Evolutionary conservation across 2,797 vertebrate species (phyloP), one percentile per base, ranked within the genome.

Genomic region (Erpetoichthys calabaricus): DNA sequence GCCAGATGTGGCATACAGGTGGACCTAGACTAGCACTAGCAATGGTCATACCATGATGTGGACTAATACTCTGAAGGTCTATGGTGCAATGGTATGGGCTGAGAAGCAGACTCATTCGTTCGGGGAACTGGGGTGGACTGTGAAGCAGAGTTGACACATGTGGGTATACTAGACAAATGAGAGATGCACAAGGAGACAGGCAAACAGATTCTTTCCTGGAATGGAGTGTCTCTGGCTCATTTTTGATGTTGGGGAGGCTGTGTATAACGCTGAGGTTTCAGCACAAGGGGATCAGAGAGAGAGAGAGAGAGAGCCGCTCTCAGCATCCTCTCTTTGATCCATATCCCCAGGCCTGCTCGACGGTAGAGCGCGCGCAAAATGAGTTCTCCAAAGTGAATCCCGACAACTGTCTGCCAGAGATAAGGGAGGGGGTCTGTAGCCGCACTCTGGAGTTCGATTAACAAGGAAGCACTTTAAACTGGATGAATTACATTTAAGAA

Each of bases 381-480:
- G 84, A 88, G 84, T 84, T 84, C 86, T 86, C 86, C 89, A 89
- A 87, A 91, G 89, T 89, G 89, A 91, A 90, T 89, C 90, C 89
- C 87, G 87, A 90, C 92, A 91, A 97, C 92, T 98, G 94, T 94
- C 91, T 93, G 89, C 86, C 75, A 79, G 91, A 93, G 94, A 98
- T 97, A 97, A 98, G 91, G 87, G 81, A 80, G 80, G 75, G 50
- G 83, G 81, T 79, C 82, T 78, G 77, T 73, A 74, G 74, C 80
- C 74, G 73, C 69, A 72, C 69, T 73, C 79, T 70, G 68, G 78
- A 76, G 73, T 72, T 72, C 76, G 77, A 82, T 80, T 80, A 79
- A 77, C 78, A 69, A 70, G 65, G 63, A 80, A 79, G 75, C 71
- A 71, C 73, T 79, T 76, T 75, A 78, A 81, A 71, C 66, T 62